These are phyloP conservation scores for Rhinogobius similis DNA, from an alignment of 2,113 vertebrate genomes.

Conservation along the genomic window DNA sequence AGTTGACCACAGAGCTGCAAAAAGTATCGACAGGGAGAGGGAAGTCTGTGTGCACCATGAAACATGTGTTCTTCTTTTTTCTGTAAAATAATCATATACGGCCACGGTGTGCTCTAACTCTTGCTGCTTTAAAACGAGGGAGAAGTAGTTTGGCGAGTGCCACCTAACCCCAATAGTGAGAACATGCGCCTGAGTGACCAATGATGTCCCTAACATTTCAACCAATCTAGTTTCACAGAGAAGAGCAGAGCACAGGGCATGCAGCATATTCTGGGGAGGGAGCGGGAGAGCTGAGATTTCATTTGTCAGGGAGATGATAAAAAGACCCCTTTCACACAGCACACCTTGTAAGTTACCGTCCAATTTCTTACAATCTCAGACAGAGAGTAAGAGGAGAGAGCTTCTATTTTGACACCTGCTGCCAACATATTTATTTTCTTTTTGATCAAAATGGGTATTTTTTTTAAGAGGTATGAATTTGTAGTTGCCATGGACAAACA, in stretches of 20 bases:
- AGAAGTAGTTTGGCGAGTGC: not conserved
- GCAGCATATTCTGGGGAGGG: conserved; percentile 32
- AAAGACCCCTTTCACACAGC: conserved; percentile 44
- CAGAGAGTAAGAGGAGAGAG: conserved; percentile 11
- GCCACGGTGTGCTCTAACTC: not conserved
- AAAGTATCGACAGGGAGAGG: not conserved
- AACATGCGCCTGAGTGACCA: conserved; percentile 3
- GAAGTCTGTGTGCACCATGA: not conserved
- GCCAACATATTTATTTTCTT: conserved; percentile 42
- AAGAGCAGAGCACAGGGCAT: conserved; percentile 20
- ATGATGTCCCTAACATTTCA: conserved; percentile 6
- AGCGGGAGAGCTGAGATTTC: conserved; percentile 40
- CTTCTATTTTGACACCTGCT: conserved; percentile 42
- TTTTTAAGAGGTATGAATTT: conserved; percentile 15
- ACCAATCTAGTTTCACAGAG: conserved; percentile 22
- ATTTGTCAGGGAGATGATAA: conserved; percentile 53
- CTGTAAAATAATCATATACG: not conserved
- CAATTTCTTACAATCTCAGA: conserved; percentile 44
- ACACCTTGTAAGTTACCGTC: conserved; percentile 30
- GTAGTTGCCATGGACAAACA: conserved; percentile 20
- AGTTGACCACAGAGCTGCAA: not conserved
- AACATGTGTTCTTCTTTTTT: no score
- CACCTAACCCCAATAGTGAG: not conserved
- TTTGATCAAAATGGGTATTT: conserved; percentile 24
- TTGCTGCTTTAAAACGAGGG: not conserved